A percentile compares a stretch with the other conserved stretches of the same genome.
These are phyloP conservation scores for Callosobruchus maculatus DNA, from an alignment of 2,888 invertebrate species.

Conservation along the genomic window DNA sequence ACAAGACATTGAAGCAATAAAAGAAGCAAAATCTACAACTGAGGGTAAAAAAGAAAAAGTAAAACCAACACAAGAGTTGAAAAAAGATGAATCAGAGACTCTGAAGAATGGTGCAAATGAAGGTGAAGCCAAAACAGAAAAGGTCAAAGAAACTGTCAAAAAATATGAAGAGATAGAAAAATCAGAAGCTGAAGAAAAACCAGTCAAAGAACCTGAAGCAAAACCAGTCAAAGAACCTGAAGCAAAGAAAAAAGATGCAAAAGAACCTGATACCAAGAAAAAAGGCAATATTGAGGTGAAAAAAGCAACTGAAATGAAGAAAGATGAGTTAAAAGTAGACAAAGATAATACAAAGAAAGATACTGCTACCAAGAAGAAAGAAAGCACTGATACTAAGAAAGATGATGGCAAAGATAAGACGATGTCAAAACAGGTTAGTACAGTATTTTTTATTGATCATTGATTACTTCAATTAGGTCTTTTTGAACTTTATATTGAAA, in stretches of 20 bases:
- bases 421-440: conserved; percentile 10
- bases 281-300: conserved; percentile 2
- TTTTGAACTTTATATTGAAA: too few relatives aligned
- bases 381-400: background rate
- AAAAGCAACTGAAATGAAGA: background rate
- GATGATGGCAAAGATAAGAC: conserved; percentile 24
- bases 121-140: background rate
- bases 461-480: background rate
- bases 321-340: conserved; percentile 6
- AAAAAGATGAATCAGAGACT: background rate
- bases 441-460: background rate
- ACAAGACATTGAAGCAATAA: background rate
- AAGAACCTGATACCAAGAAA: background rate
- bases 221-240: background rate
- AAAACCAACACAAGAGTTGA: background rate
- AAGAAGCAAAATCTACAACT: background rate
- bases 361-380: background rate
- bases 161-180: too few relatives aligned
- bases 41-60: conserved; percentile 2
- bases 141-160: too few relatives aligned
- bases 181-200: background rate
- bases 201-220: too few relatives aligned
- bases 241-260: background rate
- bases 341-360: conserved; percentile 1
- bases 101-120: background rate